phyloP scores from a whole-genome alignment of 2,113 vertebrate species.

The Notarius lentiginosus region DNA sequence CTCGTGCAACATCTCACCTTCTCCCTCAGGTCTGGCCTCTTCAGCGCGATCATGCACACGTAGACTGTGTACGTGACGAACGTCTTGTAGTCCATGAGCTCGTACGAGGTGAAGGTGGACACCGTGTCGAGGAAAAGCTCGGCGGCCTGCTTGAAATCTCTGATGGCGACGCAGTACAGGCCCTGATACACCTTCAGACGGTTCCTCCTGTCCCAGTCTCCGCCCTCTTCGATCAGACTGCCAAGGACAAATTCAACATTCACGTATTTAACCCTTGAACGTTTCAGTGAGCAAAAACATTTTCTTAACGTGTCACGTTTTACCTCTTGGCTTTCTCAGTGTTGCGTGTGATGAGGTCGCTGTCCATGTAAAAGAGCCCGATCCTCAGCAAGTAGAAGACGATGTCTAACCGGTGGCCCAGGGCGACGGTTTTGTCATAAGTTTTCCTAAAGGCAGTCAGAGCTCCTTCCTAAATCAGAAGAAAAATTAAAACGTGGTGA shows the following conservation, averaged over 20 bases:
- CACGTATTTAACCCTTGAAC: not conserved
- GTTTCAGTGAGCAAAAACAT: not conserved
- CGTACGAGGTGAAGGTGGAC: conserved; percentile 98
- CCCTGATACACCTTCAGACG: conserved; percentile 98
- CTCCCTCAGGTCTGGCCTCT: conserved; percentile 94
- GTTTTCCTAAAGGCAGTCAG: conserved; percentile 95
- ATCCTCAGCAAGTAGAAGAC: conserved; percentile 97
- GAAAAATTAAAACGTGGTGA: not conserved
- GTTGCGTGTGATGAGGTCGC: conserved; percentile 96
- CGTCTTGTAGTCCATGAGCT: conserved; percentile 99
- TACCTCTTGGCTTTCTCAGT: conserved; percentile 98
- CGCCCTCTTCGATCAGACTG: conserved; percentile 97
- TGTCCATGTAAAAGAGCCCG: conserved; percentile 98
- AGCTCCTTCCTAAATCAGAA: conserved; percentile 83
- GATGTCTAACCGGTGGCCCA: conserved; percentile 93
- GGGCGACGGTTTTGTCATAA: conserved; percentile 94
- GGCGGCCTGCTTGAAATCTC: conserved; percentile 96
- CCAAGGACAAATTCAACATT: not conserved
- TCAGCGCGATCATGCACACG: conserved; percentile 97
- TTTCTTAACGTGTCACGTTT: not conserved
- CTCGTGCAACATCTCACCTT: conserved; percentile 75
- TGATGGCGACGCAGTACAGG: conserved; percentile 93
- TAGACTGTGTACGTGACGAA: conserved; percentile 98
- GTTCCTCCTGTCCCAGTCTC: conserved; percentile 97
- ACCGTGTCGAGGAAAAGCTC: conserved; percentile 98